Conservation (phyloP, 2,888 invertebrate species). For the Allygus modestus region DNA sequence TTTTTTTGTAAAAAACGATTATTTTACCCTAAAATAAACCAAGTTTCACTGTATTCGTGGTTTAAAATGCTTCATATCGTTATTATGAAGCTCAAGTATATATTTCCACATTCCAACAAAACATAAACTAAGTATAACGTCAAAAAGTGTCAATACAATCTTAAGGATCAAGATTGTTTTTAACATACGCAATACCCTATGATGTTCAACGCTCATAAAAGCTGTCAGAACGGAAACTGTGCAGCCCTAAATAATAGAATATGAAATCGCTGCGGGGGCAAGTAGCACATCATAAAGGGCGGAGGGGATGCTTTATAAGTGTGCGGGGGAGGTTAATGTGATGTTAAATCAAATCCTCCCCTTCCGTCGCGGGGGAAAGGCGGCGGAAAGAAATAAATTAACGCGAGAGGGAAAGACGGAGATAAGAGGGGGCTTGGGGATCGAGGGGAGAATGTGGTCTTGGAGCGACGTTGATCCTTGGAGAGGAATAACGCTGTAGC, state of each 20-base stretch:
- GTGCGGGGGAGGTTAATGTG: conserved; percentile 46
- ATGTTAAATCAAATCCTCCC: conserved; percentile 56
- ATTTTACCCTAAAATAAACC: no score
- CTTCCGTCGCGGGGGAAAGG: conserved; percentile 14
- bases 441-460: not conserved
- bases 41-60: no score
- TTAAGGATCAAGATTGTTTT: no score
- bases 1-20: no score
- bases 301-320: conserved; percentile 23
- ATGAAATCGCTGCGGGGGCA: conserved; percentile 31
- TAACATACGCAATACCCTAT: not conserved
- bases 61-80: no score
- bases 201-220: not conserved
- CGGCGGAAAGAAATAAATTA: conserved; percentile 53
- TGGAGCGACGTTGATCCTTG: not conserved
- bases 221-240: not conserved
- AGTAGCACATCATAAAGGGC: conserved; percentile 50
- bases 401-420: conserved; percentile 22
- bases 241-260: conserved; percentile 44
- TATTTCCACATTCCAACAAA: no score
- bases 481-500: not conserved
- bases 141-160: no score
- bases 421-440: not conserved
- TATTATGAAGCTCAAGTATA: no score
- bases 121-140: no score